These are phyloP conservation scores for Diachrysia chrysitis DNA, from an alignment of 2,888 invertebrate genomes.

Conservation along the genomic window DNA sequence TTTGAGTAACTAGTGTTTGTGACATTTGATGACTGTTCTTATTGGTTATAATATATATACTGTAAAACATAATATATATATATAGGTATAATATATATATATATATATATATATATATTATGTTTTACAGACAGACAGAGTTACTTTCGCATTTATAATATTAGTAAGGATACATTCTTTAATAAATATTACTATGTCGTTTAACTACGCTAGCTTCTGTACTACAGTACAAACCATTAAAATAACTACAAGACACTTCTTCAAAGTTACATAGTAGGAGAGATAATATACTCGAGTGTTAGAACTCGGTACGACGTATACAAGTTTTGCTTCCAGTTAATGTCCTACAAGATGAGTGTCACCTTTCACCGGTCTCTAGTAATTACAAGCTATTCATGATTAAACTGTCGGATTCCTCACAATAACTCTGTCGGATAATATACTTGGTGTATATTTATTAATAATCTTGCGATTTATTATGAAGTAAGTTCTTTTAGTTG, in stretches of 20 bases:
- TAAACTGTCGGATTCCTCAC: constrained; percentile 4
- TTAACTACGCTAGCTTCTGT: background rate
- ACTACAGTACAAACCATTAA: background rate
- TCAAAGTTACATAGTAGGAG: background rate
- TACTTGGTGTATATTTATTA: background rate
- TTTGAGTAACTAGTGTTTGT: no score
- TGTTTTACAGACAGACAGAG: no score
- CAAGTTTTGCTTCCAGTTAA: constrained; percentile 14
- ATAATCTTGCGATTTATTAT: background rate
- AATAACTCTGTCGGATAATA: background rate
- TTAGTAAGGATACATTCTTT: no score
- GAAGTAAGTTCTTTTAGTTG: background rate
- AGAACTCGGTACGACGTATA: constrained; percentile 11
- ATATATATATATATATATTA: no score
- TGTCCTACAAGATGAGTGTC: background rate
- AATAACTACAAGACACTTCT: background rate
- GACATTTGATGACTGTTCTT: no score
- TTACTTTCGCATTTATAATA: no score
- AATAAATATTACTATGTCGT: no score
- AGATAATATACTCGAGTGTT: constrained; percentile 2
- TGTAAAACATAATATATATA: no score
- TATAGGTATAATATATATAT: no score
- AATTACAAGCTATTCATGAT: background rate
- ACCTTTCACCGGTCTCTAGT: constrained; percentile 5
- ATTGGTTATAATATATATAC: background rate